Evolutionary conservation across 2,113 vertebrate genomes (phyloP), one percentile per base, ranked within the genome.

Genomic region (Nansenia antarctica): DNA sequence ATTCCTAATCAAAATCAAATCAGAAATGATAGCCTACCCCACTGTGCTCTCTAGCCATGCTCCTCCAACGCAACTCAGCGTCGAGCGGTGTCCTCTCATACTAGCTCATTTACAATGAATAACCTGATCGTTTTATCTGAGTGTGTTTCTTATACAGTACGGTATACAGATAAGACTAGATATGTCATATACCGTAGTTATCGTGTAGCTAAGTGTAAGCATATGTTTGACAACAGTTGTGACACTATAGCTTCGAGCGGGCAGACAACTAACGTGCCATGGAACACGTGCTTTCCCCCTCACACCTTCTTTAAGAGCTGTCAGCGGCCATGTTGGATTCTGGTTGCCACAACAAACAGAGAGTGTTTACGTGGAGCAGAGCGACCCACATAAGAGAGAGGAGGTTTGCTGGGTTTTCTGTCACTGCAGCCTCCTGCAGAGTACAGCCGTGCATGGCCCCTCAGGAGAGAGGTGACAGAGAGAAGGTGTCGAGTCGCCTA

Each of bases 341-440:
- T 62, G 3, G 77, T 86, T 77, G 71, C 82, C 75, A 88, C 77
- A 86, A 75, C 82, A 85, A 88, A 87, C 72, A 81, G 35, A 11
- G 24, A 2, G 9, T 27, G 9, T 53, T 65, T 69, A 39, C 69
- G 58, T 54, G 69, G 31, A 11, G 49, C 72, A 65, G 39, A 27
- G 49, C 74, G 64, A 35, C 30, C 53, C 69, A 59, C 59, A 54
- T 76, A 9, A 30, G 24, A 30, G 24, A 65, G 30, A 71, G 65
- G 35, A 20, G 20, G 69, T 57, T 47, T 58, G 30, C 79, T 66
- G 70, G 65, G 82, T 29, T 54, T 79, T 80, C 20, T 80, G 82
- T 82, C 77, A 74, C 47, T 62, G 30, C 26, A 35, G 6, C 65
- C 61, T 73, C 60, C 47, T 45, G 26, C 45, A 31, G 20, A 68